A percentile compares a stretch with the other conserved stretches of the same genome.
phyloP scores from a whole-genome alignment of 2,888 invertebrate genomes.

The Ormyrus rosae region DNA sequence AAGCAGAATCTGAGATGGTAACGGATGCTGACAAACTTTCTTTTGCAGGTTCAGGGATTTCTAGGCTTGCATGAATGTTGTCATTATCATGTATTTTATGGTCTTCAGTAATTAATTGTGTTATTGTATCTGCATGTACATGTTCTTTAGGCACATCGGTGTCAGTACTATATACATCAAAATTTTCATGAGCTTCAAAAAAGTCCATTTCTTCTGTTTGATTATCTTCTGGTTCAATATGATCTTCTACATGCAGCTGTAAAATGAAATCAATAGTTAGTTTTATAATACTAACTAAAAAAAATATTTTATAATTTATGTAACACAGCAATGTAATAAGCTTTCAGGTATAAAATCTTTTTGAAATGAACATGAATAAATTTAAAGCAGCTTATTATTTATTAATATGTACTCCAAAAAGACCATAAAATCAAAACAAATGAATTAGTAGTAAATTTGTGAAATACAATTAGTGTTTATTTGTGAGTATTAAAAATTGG shows the following conservation, averaged over 20 bases:
- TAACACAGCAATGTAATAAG: constrained; percentile 12
- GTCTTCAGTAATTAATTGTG: constrained; percentile 48
- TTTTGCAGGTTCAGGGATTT: constrained; percentile 52
- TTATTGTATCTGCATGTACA: constrained; percentile 56
- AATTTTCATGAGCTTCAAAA: constrained; percentile 87
- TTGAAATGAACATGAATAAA: constrained; percentile 2
- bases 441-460: constrained; percentile 8
- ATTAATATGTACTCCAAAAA: constrained; percentile 10
- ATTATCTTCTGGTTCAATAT: constrained; percentile 77
- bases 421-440: constrained; percentile 15
- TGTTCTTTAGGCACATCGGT: constrained; percentile 60
- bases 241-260: constrained; percentile 85
- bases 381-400: not conserved
- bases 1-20: constrained; percentile 65
- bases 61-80: constrained; percentile 43
- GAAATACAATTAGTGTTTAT: constrained; percentile 39
- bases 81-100: constrained; percentile 51
- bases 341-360: constrained; percentile 30
- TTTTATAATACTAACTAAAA: not conserved
- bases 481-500: constrained; percentile 30
- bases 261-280: constrained; percentile 56
- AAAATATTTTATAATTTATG: constrained; percentile 22
- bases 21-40: constrained; percentile 67
- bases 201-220: constrained; percentile 89
- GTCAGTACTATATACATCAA: constrained; percentile 62